A percentile compares a stretch with the other conserved stretches of the same genome.
phyloP scores from a whole-genome alignment of 2,888 invertebrate genomes.

The Nomada ferruginata region DNA sequence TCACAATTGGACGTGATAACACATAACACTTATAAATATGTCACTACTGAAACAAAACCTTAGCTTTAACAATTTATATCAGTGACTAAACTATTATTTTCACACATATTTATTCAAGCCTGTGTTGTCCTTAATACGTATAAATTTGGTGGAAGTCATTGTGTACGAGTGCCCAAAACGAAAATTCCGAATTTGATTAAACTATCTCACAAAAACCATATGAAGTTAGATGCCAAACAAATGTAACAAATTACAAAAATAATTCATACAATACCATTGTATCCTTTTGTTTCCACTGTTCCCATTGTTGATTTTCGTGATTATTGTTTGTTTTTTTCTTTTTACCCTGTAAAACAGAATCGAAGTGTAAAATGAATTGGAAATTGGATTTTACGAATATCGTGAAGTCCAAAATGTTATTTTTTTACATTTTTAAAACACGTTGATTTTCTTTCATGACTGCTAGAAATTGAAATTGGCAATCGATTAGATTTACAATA shows the following conservation, averaged over 20 bases:
- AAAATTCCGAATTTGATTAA: neutral
- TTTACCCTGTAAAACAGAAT: constrained; percentile 79
- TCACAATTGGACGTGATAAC: constrained; percentile 66
- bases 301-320: constrained; percentile 88
- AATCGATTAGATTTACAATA: constrained; percentile 30
- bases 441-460: neutral
- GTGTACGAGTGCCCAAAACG: neutral
- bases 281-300: constrained; percentile 90
- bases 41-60: constrained; percentile 67
- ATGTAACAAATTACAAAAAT: constrained; percentile 28
- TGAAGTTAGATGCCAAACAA: constrained; percentile 20
- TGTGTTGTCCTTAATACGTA: constrained; percentile 16
- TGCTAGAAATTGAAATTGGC: neutral
- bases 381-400: neutral
- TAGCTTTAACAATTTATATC: constrained; percentile 51
- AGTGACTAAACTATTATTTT: constrained; percentile 34
- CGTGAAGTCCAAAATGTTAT: neutral
- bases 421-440: neutral
- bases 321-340: constrained; percentile 85
- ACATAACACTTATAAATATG: constrained; percentile 64
- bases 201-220: constrained; percentile 8
- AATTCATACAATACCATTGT: constrained; percentile 85
- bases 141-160: constrained; percentile 11
- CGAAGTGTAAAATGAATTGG: neutral
- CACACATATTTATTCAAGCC: constrained; percentile 35